Base-by-base conservation (phyloP, 1,140 invertebrate species). In the Brachionus calyciflorus region DNA sequence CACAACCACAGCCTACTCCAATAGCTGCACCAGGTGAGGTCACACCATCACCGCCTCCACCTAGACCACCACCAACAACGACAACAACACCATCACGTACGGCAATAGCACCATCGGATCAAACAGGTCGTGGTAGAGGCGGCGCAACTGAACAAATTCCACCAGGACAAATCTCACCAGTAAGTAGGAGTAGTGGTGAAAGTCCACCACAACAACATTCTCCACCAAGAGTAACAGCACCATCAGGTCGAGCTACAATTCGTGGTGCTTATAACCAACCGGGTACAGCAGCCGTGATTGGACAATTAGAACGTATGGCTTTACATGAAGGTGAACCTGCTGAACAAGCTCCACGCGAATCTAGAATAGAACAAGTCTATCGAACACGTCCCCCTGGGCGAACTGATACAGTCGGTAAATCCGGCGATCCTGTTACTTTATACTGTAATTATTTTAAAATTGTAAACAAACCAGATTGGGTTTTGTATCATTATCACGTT, bases 401-500 rank as follows among this genome's bases (percentile, higher is more conserved):
- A 14, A 21, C 19, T 10, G 44, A 44, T 14, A 65, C 33, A 41
- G 40, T 44, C 6, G 60, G 83, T 70, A 80, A 70, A 6, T 77
- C 78, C 21, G 91, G 91, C 0, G 79, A 26, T 0, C 78, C 78
- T 0, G 78, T 92, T 1, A 80, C 79, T 1, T 77, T 94, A 0
- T 76, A 86, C 0, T 84, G 91, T 0, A 95, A 95, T 82, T 93
- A 91, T 78, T 93, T 92, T 78, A 85, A 87, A 12, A 79, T 94
- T 0, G 68, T 89, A 2, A 87, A 88, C 0, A 85, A 83, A 1
- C 88, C 91, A 0, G 86, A 91, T 49, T 93, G 91, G 91, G 85
- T 88, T 37, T 83, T 95, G 0, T 90, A 89, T 75, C 91, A 93
- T 78, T 94, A 96, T 81, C 87, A 89, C 77, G 92, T 95, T 0